Base-by-base conservation (phyloP, 1,140 invertebrate species). In the Apis florea region DNA sequence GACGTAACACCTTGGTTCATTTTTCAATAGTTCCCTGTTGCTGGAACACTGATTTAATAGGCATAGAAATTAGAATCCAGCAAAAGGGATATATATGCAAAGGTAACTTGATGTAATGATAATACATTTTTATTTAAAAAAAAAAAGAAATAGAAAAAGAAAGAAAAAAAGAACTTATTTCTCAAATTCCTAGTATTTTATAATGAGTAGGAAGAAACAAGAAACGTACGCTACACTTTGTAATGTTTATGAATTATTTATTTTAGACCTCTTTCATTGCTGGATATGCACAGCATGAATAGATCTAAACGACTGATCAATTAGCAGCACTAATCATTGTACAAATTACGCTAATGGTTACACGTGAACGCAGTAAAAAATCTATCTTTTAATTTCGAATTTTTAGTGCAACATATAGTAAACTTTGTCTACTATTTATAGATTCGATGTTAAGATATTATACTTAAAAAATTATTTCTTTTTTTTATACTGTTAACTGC, bases 141-240 rank as follows among this genome's bases (percentile, higher is more conserved):
- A 11, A 26, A 19, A 54, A n/a, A 54, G 21, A 70, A 8, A 11
- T 31, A 19, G 24, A 70, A 47, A 70, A 17, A n/a, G n/a, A 51
- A 68, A 6, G 40, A 53, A 26, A 68, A 15, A 59, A 47, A 58
- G 61, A 83, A 61, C 59, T 49, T 74, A 84, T 82, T 84, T 86
- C 83, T 89, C 61, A 80, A 70, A 82, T 85, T 83, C 80, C 91
- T 91, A 85, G 64, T 90, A 91, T 90, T 86, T 91, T 92, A 93
- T 90, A 93, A 89, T 90, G 85, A 90, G 83, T 88, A 91, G 82
- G 90, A 92, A 83, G 83, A 89, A 87, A 87, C 83, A 92, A 83
- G 83, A 89, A 87, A 87, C 83, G 87, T 91, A 92, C 85, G 87
- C 88, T 91, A 91, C 72, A 91, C 26, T 75, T 75, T 75, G 80